Conservation (phyloP, 2,888 invertebrate genomes). For the Dynastes hyllus region DNA sequence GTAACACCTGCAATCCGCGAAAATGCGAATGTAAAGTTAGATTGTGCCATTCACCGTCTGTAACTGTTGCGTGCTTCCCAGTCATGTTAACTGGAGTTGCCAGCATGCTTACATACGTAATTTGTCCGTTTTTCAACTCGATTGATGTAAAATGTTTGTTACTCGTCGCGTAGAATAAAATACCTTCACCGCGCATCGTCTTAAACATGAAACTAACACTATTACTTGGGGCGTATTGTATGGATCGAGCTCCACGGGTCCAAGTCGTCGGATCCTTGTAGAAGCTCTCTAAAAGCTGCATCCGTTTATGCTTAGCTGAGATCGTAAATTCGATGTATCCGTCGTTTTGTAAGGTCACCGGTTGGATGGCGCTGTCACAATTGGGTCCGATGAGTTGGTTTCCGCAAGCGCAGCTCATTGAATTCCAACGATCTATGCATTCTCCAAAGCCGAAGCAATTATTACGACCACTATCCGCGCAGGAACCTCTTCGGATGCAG, state of each 20-base stretch:
- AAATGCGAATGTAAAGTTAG: conserved; percentile 83
- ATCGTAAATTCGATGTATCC: conserved; percentile 86
- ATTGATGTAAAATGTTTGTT: conserved; percentile 90
- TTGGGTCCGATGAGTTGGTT: conserved; percentile 82
- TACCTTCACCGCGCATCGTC: conserved; percentile 84
- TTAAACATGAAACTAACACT: conserved; percentile 86
- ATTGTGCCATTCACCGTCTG: conserved; percentile 94
- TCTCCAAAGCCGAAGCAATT: conserved; percentile 79
- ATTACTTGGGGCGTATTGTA: conserved; percentile 75
- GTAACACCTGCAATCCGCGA: conserved; percentile 80
- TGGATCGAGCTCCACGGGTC: conserved; percentile 64
- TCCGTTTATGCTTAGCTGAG: conserved; percentile 88
- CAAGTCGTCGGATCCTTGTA: conserved; percentile 84
- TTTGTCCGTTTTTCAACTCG: conserved; percentile 83
- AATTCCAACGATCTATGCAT: conserved; percentile 91
- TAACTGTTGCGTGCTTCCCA: conserved; percentile 76
- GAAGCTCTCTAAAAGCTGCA: conserved; percentile 87
- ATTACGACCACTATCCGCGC: conserved; percentile 72
- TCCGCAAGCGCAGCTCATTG: conserved; percentile 82
- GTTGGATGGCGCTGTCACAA: conserved; percentile 85
- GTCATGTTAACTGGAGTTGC: conserved; percentile 89
- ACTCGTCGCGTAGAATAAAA: conserved; percentile 90
- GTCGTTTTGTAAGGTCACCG: conserved; percentile 85
- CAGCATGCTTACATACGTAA: conserved; percentile 87
- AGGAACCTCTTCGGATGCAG: conserved; percentile 84